A percentile compares a stretch with the other conserved stretches of the same genome.
Conservation (phyloP, 2,888 invertebrate genomes). For the Tortricodes alternella region DNA sequence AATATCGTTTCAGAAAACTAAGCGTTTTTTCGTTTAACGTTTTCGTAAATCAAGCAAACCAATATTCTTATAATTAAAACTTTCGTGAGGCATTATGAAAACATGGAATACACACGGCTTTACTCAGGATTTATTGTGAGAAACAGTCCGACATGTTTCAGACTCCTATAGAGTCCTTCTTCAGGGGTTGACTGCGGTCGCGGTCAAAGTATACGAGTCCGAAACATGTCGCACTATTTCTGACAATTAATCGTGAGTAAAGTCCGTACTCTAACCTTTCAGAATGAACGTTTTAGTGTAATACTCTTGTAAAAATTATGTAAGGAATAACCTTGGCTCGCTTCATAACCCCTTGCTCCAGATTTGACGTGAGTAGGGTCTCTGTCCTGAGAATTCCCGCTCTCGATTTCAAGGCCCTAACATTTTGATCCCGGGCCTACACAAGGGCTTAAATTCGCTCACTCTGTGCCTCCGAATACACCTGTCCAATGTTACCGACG, state of each 20-base stretch:
- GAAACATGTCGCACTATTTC: too few relatives aligned
- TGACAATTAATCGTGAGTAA: too few relatives aligned
- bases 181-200: too few relatives aligned
- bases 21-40: background rate
- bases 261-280: too few relatives aligned
- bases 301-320: slow-evolving; percentile 2
- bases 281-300: slow-evolving; percentile 1
- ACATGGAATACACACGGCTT: too few relatives aligned
- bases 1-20: background rate
- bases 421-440: slow-evolving; percentile 3
- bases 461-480: background rate
- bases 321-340: background rate
- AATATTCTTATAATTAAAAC: too few relatives aligned
- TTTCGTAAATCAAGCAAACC: background rate
- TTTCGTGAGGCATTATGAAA: too few relatives aligned
- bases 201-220: too few relatives aligned
- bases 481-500: background rate
- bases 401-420: slow-evolving; percentile 13
- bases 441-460: background rate
- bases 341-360: slow-evolving; percentile 12
- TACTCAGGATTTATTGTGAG: too few relatives aligned
- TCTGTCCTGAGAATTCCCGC: slow-evolving; percentile 11
- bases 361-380: slow-evolving; percentile 22
- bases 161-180: too few relatives aligned
- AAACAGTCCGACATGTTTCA: too few relatives aligned